Base-by-base conservation (phyloP, 1,140 invertebrate species). In the Schmidtea mediterranea region DNA sequence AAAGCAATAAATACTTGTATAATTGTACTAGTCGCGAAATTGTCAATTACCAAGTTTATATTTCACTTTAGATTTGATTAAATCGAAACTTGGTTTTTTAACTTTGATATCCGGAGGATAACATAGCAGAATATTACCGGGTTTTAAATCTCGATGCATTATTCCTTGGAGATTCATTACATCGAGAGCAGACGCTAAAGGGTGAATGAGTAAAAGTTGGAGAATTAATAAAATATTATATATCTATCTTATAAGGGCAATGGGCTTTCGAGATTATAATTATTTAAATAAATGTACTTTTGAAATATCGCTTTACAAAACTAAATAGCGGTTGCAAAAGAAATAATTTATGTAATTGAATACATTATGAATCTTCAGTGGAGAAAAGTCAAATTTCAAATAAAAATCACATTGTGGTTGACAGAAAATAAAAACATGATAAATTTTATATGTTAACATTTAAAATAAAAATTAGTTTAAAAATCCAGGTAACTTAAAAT, bases 141-240 rank as follows among this genome's bases (percentile, higher is more conserved):
- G 87, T 66, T 98, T 98, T 56, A 98, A 72, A 72, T 98, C 92
- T 58, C 92, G 72, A 65, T 99, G 92, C 43, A 98, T 84, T 59
- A 98, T 87, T 57, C 83, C 87, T 71, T 94, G 94, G 51, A 76
- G 78, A 69, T 89, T 78, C 51, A 97, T 71, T 15, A 86, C 86
- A 63, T 82, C 78, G 82, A 97, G 89, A 32, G 89, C 90, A 58
- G 78, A 82, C 54, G 86, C 78, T 59, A 98, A 75, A 70, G 97
- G 90, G 55, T 77, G 73, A 32, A 95, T 71, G 92, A 1, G 89
- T 97, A 58, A 86, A 80, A 69, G 98, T 90, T 67, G 82, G 90
- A 0, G 98, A 72, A n/a, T n/a, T n/a, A n/a, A n/a, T n/a, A n/a
- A n/a, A n/a, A n/a, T n/a, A n/a, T n/a, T n/a, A n/a, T n/a, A n/a